Conservation (phyloP, 92 coral and sea anemone genomes). For the Porites divaricata region DNA sequence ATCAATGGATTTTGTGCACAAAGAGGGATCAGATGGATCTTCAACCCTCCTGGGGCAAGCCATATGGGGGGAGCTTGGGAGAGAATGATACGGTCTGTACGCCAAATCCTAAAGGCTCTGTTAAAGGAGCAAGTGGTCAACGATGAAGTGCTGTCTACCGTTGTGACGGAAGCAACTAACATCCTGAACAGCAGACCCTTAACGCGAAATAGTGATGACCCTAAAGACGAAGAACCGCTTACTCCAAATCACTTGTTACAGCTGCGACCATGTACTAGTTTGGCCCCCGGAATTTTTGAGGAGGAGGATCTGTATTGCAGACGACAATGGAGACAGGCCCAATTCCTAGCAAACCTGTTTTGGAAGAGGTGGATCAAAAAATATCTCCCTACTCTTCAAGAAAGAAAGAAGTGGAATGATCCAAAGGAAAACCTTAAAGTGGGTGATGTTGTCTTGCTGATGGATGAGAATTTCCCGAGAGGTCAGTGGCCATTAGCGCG, state of each 20-base stretch:
- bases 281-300: conserved; percentile 52
- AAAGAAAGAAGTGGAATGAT: conserved; percentile 32
- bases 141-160: conserved; percentile 60
- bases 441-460: conserved; percentile 36
- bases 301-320: conserved; percentile 56
- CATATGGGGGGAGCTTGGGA: conserved; percentile 56
- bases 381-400: conserved; percentile 38
- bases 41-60: conserved; percentile 57
- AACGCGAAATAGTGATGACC: conserved; percentile 58
- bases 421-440: conserved; percentile 39
- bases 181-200: conserved; percentile 62
- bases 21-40: conserved; percentile 34
- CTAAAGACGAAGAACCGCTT: conserved; percentile 44
- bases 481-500: neutral
- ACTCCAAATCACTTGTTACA: conserved; percentile 70
- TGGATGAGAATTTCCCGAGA: neutral
- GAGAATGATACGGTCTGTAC: conserved; percentile 53
- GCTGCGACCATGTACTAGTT: conserved; percentile 52
- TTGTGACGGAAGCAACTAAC: conserved; percentile 57
- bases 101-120: conserved; percentile 46
- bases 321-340: conserved; percentile 49
- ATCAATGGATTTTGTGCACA: conserved; percentile 21
- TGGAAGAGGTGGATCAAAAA: conserved; percentile 47
- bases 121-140: conserved; percentile 55
- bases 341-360: conserved; percentile 32